These are phyloP conservation scores for Synanthedon myopaeformis DNA, from an alignment of 2,888 invertebrate genomes.

Conservation along the genomic window DNA sequence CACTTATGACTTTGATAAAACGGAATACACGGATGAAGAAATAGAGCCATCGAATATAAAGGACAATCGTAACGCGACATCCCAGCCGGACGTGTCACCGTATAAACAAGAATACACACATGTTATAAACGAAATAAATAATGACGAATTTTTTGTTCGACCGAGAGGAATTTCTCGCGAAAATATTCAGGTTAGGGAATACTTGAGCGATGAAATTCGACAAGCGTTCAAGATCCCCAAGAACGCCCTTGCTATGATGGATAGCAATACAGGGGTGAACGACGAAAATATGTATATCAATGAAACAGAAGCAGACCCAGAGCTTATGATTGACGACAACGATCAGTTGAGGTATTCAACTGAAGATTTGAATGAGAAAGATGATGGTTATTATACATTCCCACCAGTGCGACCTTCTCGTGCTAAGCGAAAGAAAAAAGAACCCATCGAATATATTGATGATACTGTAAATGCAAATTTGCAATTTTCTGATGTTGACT, in stretches of 20 bases:
- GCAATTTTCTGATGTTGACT: slow-evolving; percentile 60
- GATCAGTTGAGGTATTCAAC: slow-evolving; percentile 43
- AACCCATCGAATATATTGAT: slow-evolving; percentile 48
- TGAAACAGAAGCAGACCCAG: slow-evolving; percentile 49
- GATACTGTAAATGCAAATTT: slow-evolving; percentile 51
- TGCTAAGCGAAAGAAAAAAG: slow-evolving; percentile 63
- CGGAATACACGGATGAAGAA: slow-evolving; percentile 69
- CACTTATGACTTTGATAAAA: slow-evolving; percentile 68
- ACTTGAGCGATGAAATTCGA: slow-evolving; percentile 82
- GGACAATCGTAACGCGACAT: slow-evolving; percentile 27
- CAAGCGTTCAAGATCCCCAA: slow-evolving; percentile 79
- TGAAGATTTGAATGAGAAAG: slow-evolving; percentile 58
- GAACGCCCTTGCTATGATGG: slow-evolving; percentile 76
- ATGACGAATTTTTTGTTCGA: slow-evolving; percentile 88
- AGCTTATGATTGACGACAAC: slow-evolving; percentile 44
- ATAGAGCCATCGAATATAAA: slow-evolving; percentile 25
- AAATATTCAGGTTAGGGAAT: slow-evolving; percentile 82
- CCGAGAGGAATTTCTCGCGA: slow-evolving; percentile 86
- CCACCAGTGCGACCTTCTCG: slow-evolving; percentile 70
- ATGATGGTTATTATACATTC: slow-evolving; percentile 67
- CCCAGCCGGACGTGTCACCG: slow-evolving; percentile 44
- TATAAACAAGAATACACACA: slow-evolving; percentile 59
- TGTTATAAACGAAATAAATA: slow-evolving; percentile 87
- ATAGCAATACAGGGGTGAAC: slow-evolving; percentile 38
- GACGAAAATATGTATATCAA: slow-evolving; percentile 44